Base-by-base conservation (phyloP, 2,888 invertebrate genomes). In the Clusia tigrina region DNA sequence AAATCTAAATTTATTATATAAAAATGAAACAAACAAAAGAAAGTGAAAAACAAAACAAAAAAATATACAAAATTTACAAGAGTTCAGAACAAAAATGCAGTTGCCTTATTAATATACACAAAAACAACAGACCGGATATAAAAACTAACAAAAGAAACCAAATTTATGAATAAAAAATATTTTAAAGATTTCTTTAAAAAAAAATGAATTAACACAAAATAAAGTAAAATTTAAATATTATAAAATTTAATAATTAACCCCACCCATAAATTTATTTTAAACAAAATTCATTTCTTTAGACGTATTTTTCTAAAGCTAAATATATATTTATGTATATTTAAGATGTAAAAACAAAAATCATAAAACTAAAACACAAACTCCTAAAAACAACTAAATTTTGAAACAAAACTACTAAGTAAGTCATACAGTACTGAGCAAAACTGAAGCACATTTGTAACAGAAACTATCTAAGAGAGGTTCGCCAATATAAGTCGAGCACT, bases 311-410 rank as follows among this genome's bases (percentile, higher is more conserved):
- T 67, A 59, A 17, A 64, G 64, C 64, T 63, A 65, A 60, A 58
- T 53, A 24, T n/a, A n/a, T n/a, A n/a, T n/a, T n/a, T n/a, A n/a
- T n/a, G n/a, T n/a, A n/a, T n/a, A n/a, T n/a, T n/a, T n/a, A 22
- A 24, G 22, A 42, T 1, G 3, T 2, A 23, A 59, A 24, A 59
- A 15, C 22, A 52, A 46, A 18, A 54, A n/a, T 23, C 26, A 55
- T 54, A 12, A 55, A 24, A 46, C 38, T 52, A 61, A 66, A 67
- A 57, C 53, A 38, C 61, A 70, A 74, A 73, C 79, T 79, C 79
- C 80, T 79, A 79, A 80, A 80, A 80, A 80, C 81, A 80, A 80
- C 79, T 78, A 72, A 80, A 78, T 76, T 78, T 76, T 72, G 71
- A 78, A 72, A 78, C 72, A 73, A 75, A 79, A 69, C 58, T 65